These are phyloP conservation scores for Drosophila sp. DNA, from an alignment of 1,140 invertebrate species.

Conservation along the genomic window DNA sequence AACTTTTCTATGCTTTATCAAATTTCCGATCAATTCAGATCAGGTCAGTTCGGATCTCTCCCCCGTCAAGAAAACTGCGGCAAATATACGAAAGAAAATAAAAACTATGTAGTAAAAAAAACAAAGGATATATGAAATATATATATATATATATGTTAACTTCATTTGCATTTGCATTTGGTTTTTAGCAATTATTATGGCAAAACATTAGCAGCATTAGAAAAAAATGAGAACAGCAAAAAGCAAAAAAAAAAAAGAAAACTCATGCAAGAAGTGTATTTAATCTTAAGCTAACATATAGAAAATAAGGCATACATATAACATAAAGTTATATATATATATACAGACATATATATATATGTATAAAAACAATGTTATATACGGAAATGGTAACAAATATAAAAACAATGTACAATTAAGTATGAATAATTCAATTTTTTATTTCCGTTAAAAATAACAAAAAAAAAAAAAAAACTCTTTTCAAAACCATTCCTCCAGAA, in stretches of 20 bases:
- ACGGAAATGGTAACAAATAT: slow-evolving; percentile 58
- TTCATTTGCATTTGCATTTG: slow-evolving; percentile 54
- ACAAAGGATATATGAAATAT: slow-evolving; percentile 32
- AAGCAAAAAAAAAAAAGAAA: slow-evolving; percentile 33
- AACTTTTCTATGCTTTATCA: slow-evolving; percentile 21
- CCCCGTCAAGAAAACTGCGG: slow-evolving; percentile 31
- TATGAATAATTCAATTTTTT: slow-evolving; percentile 48
- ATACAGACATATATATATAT: slow-evolving; percentile 38
- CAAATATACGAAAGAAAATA: slow-evolving; percentile 29
- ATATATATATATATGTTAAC: slow-evolving; percentile 46
- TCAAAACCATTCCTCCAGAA: slow-evolving; percentile 4
- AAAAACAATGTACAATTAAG: slow-evolving; percentile 68
- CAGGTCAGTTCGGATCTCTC: slow-evolving; percentile 32
- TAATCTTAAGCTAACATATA: slow-evolving; percentile 47
- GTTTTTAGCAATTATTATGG: slow-evolving; percentile 45
- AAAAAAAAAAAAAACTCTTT: slow-evolving; percentile 1
- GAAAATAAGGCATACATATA: slow-evolving; percentile 55
- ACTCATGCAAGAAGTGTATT: slow-evolving; percentile 44
- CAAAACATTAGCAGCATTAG: slow-evolving; percentile 43
- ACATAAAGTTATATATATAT: slow-evolving; percentile 58
- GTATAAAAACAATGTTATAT: slow-evolving; percentile 55
- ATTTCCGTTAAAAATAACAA: slow-evolving; percentile 44
- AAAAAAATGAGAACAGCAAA: slow-evolving; percentile 31
- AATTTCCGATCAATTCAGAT: slow-evolving; percentile 20
- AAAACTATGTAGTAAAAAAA: slow-evolving; percentile 28